Conservation (phyloP, 2,888 invertebrate species). For the Cantharis nigra region DNA sequence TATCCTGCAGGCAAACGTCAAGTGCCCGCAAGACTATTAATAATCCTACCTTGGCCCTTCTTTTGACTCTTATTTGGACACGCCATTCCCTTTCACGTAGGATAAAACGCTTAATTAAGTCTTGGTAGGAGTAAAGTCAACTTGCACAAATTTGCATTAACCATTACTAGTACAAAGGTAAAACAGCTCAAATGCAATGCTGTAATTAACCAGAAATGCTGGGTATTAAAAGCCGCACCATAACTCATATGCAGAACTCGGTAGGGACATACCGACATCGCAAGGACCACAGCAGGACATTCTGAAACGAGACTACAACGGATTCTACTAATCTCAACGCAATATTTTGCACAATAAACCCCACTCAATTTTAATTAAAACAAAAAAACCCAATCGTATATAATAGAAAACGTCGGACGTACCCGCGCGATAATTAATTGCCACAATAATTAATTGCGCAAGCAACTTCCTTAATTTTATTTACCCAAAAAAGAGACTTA, state of each 20-base stretch:
- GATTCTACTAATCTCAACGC: not conserved
- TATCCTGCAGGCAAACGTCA: slow-evolving; percentile 28
- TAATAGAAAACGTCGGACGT: not conserved
- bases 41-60: slow-evolving; percentile 20
- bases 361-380: not conserved
- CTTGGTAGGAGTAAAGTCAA: not conserved
- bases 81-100: not conserved
- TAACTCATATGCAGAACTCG: slow-evolving; percentile 33
- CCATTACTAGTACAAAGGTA: not conserved
- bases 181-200: not conserved
- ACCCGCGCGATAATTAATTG: not conserved
- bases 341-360: slow-evolving; percentile 1
- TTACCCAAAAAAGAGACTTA: slow-evolving; percentile 52
- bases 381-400: not conserved
- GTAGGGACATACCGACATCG: slow-evolving; percentile 21
- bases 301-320: slow-evolving; percentile 18
- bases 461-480: not conserved
- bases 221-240: slow-evolving; percentile 29
- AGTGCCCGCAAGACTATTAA: slow-evolving; percentile 24
- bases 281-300: slow-evolving; percentile 33
- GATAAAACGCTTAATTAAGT: slow-evolving; percentile 7
- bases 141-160: not conserved
- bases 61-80: slow-evolving; percentile 13
- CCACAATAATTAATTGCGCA: not conserved
- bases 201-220: slow-evolving; percentile 12